phyloP scores from a whole-genome alignment of 2,113 vertebrate genomes.

The Paradisaea rubra region DNA sequence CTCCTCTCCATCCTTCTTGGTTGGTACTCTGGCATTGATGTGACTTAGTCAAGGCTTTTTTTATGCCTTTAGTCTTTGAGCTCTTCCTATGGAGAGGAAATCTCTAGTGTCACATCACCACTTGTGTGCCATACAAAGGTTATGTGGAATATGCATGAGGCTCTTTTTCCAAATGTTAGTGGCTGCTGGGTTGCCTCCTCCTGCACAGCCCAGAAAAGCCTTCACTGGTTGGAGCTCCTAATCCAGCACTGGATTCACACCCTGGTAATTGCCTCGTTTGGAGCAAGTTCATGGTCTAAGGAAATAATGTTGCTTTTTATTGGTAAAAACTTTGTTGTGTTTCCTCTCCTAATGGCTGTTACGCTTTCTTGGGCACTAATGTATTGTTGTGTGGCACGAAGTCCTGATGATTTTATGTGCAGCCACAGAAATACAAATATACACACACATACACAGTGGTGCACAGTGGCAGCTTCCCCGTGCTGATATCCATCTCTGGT shows the following conservation, averaged over 20 bases:
- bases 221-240: not conserved
- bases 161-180: not conserved
- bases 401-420: not conserved
- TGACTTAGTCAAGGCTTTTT: not conserved
- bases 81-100: not conserved
- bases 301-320: not conserved
- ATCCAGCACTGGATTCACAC: not conserved
- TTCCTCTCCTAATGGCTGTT: not conserved
- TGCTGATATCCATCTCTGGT: not conserved
- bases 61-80: not conserved
- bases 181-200: not conserved
- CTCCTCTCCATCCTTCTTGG: not conserved
- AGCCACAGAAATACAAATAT: not conserved
- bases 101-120: not conserved
- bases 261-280: not conserved
- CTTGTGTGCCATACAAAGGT: fast-evolving
- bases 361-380: fast-evolving
- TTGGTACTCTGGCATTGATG: not conserved
- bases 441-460: too few species aligned
- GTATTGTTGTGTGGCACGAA: not conserved
- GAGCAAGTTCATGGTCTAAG: not conserved
- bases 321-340: not conserved
- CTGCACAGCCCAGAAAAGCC: not conserved
- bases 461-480: not conserved
- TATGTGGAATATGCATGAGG: not conserved